Percentiles rank a stretch among this genome's conserved stretches.
phyloP scores from a whole-genome alignment of 2,888 invertebrate species.

The Mycalesis mineus region DNA sequence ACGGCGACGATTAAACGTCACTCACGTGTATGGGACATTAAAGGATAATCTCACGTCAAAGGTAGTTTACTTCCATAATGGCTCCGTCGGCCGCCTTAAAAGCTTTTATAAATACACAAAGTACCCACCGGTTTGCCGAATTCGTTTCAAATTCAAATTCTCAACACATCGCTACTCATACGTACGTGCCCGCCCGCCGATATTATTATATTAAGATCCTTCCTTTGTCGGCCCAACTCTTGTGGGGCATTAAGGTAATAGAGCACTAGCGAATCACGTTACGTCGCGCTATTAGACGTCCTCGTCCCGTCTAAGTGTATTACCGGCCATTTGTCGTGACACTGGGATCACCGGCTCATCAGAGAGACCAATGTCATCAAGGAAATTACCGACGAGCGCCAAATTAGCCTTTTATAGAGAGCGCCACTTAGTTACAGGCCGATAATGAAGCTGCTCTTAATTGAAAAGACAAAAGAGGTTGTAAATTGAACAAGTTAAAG shows the following conservation, averaged over 20 bases:
- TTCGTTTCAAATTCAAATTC: constrained; percentile 45
- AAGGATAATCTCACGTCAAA: constrained; percentile 27
- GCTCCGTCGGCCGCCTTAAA: constrained; percentile 15
- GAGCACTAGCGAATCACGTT: constrained; percentile 67
- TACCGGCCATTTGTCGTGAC: constrained; percentile 68
- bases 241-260: constrained; percentile 64
- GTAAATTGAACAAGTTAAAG: background rate
- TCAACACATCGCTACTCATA: constrained; percentile 40
- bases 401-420: constrained; percentile 21
- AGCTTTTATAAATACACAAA: constrained; percentile 25
- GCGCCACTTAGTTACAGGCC: constrained; percentile 13
- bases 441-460: constrained; percentile 14
- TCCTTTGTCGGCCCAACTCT: constrained; percentile 65
- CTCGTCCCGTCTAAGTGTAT: constrained; percentile 60
- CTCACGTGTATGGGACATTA: constrained; percentile 29
- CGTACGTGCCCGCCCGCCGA: constrained; percentile 43
- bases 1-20: constrained; percentile 31
- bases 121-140: constrained; percentile 11
- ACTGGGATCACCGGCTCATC: constrained; percentile 56
- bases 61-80: constrained; percentile 28
- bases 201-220: constrained; percentile 65
- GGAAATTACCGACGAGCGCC: constrained; percentile 23
- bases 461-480: constrained; percentile 2
- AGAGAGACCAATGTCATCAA: constrained; percentile 41
- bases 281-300: constrained; percentile 57